Evolutionary conservation across 2,113 vertebrate genomes (phyloP).

Genomic region (Balaeniceps rex): DNA sequence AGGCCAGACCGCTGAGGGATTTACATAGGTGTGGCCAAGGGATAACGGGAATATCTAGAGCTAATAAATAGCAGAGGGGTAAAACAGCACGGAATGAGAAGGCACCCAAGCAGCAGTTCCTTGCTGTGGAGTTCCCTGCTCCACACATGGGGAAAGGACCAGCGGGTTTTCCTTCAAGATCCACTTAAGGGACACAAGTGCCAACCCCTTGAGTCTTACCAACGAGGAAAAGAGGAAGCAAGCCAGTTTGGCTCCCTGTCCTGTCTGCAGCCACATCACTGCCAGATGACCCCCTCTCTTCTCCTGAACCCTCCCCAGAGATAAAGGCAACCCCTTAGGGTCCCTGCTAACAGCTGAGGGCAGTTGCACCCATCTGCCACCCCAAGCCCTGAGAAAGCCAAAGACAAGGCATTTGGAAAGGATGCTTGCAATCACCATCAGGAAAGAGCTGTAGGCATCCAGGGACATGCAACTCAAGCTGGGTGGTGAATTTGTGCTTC

Average conservation of each 20-base stretch:
- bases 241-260: neutral
- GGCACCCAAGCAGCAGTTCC: neutral
- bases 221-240: fast-evolving
- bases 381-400: neutral
- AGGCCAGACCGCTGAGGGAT: neutral
- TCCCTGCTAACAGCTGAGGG: neutral
- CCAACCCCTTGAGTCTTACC: neutral
- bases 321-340: neutral
- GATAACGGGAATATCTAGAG: neutral
- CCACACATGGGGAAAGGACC: neutral
- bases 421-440: neutral
- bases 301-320: neutral
- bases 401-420: neutral
- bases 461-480: fast-evolving
- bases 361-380: fast-evolving
- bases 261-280: neutral
- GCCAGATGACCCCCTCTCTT: neutral
- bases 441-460: neutral
- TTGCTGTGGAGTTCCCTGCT: too few species aligned
- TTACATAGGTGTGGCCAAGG: neutral
- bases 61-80: neutral
- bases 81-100: neutral
- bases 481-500: neutral
- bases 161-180: neutral
- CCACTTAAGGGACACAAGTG: neutral